Evolutionary conservation across 2,113 vertebrate species (phyloP).

Genomic region (Hippoglossus stenolepis): DNA sequence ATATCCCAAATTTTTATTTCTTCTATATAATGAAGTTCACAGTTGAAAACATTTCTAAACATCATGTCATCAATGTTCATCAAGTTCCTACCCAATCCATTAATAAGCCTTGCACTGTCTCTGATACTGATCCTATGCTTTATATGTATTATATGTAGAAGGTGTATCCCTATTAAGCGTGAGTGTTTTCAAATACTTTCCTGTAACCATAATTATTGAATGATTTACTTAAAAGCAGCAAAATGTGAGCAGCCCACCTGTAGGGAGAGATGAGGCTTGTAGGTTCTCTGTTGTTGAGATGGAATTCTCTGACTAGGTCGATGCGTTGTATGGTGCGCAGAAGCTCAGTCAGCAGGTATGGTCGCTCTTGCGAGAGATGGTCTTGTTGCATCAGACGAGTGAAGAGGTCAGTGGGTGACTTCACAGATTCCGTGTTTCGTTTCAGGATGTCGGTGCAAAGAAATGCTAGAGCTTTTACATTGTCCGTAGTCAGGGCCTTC

Average conservation of each 20-base stretch:
- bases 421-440: conserved; percentile 40
- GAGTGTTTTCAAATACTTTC: neutral
- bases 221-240: neutral
- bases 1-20: too few relatives aligned
- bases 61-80: too few relatives aligned
- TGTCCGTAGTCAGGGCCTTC: conserved; percentile 32
- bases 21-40: too few relatives aligned
- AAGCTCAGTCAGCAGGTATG: conserved; percentile 74
- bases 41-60: too few relatives aligned
- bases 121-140: too few relatives aligned
- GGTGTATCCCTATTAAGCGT: neutral
- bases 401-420: conserved; percentile 66
- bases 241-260: conserved; percentile 57
- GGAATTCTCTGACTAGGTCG: conserved; percentile 36
- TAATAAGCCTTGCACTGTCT: too few relatives aligned
- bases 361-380: conserved; percentile 50
- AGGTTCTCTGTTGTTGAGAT: neutral
- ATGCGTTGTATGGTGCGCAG: conserved; percentile 52
- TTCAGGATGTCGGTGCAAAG: conserved; percentile 77
- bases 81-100: too few relatives aligned
- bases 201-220: neutral
- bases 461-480: conserved; percentile 69
- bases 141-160: neutral
- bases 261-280: conserved; percentile 62
- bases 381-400: conserved; percentile 46